These are phyloP conservation scores for Prostheceraeus crozeri DNA, from an alignment of 2,888 invertebrate species.

Conservation along the genomic window DNA sequence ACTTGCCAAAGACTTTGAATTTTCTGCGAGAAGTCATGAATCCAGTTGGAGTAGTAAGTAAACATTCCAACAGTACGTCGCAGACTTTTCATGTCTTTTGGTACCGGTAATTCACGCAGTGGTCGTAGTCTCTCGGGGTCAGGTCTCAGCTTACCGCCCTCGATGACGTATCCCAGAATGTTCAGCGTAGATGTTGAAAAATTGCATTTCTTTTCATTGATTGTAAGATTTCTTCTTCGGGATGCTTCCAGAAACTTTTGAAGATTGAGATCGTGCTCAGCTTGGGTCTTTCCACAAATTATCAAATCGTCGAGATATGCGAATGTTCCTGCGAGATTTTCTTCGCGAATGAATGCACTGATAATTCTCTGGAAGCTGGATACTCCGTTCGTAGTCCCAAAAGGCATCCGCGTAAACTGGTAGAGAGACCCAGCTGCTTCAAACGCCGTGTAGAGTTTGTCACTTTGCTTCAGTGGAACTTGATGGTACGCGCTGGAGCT, in stretches of 20 bases:
- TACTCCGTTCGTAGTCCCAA: slow-evolving; percentile 28
- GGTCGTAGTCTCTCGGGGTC: slow-evolving; percentile 10
- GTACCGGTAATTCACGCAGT: not conserved
- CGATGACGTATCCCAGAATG: slow-evolving; percentile 25
- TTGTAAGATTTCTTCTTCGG: not conserved
- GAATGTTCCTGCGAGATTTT: slow-evolving; percentile 19
- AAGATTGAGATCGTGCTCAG: slow-evolving; percentile 17
- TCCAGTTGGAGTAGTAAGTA: slow-evolving; percentile 14
- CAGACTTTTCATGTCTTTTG: not conserved
- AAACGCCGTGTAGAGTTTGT: not conserved
- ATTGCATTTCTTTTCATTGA: slow-evolving; percentile 15
- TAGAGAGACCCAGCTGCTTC: slow-evolving; percentile 21
- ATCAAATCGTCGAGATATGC: slow-evolving; percentile 16
- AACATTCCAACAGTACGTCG: slow-evolving; percentile 3
- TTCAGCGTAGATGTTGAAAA: not conserved
- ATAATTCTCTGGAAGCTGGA: slow-evolving; percentile 25
- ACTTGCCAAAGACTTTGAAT: not conserved
- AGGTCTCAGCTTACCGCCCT: not conserved
- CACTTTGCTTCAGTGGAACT: slow-evolving; percentile 4
- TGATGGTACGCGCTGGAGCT: slow-evolving; percentile 13
- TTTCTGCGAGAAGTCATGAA: slow-evolving; percentile 14
- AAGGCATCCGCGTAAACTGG: slow-evolving; percentile 18
- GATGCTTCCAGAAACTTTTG: slow-evolving; percentile 17
- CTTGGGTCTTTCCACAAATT: slow-evolving; percentile 11
- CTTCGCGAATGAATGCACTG: not conserved